A percentile compares a stretch with the other conserved stretches of the same genome.
These are phyloP conservation scores for Thunnus maccoyii DNA, from an alignment of 2,113 vertebrate genomes.

Conservation along the genomic window DNA sequence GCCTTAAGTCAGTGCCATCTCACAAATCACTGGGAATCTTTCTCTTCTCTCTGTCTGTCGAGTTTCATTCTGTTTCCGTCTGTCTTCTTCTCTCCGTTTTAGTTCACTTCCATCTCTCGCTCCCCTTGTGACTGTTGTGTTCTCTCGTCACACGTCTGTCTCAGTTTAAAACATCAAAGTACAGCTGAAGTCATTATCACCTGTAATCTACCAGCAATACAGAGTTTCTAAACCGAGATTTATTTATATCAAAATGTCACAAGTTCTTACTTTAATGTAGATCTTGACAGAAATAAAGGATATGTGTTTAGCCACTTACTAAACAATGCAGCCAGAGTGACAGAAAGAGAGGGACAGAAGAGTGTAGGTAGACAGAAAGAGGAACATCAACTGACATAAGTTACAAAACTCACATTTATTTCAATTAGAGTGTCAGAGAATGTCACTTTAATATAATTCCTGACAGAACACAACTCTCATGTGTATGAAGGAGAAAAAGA, in stretches of 20 bases:
- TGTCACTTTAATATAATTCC: conserved; percentile 32
- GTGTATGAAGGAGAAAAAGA: neutral
- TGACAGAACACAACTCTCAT: conserved; percentile 19
- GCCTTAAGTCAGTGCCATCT: conserved; percentile 16
- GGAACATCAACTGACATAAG: conserved; percentile 19
- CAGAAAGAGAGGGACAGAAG: conserved; percentile 5
- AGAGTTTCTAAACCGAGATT: conserved; percentile 18
- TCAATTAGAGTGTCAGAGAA: conserved; percentile 27
- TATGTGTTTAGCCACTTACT: conserved; percentile 12
- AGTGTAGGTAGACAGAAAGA: neutral
- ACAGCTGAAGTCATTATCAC: conserved; percentile 5
- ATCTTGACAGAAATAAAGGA: conserved; percentile 31
- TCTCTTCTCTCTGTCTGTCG: conserved; percentile 12
- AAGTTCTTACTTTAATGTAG: conserved; percentile 20
- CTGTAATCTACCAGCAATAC: conserved; percentile 1
- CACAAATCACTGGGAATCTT: conserved; percentile 21
- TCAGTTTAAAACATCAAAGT: neutral
- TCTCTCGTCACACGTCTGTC: neutral
- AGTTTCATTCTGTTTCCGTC: neutral
- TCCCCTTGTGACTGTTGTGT: neutral
- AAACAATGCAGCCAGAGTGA: conserved; percentile 37
- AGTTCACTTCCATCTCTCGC: neutral
- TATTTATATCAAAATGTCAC: conserved; percentile 45
- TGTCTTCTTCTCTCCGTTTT: neutral
- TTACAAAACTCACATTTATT: conserved; percentile 41